phyloP scores from a whole-genome alignment of 1,140 invertebrate genomes.

The Leptopilina boulardi region DNA sequence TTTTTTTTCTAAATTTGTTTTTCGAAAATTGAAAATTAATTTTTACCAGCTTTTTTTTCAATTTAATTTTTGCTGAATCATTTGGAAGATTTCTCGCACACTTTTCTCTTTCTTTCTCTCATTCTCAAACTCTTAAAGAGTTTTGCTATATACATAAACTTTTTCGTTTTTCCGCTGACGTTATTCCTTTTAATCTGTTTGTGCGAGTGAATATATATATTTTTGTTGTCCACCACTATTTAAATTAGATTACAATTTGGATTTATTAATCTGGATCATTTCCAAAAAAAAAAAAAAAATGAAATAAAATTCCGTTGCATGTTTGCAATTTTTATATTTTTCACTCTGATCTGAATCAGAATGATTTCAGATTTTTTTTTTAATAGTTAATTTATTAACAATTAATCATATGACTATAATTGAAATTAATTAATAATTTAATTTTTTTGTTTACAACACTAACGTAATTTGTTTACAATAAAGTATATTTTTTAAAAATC shows the following conservation, averaged over 20 bases:
- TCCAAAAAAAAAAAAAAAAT: background rate
- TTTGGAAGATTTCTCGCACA: background rate
- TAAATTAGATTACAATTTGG: background rate
- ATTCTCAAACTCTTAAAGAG: background rate
- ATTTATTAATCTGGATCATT: conserved; percentile 14
- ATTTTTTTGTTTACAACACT: too few species aligned
- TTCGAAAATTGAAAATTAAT: background rate
- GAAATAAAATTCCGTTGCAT: background rate
- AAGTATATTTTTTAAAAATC: too few species aligned
- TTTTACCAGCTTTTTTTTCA: conserved; percentile 3
- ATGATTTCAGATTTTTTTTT: background rate
- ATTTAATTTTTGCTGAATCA: background rate
- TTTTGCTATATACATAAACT: background rate
- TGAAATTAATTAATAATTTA: too few species aligned
- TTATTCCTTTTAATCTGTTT: background rate
- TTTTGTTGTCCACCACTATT: background rate
- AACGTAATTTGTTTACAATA: too few species aligned
- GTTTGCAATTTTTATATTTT: background rate
- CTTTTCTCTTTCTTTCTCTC: background rate
- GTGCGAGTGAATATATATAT: background rate
- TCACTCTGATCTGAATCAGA: background rate
- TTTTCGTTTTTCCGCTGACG: conserved; percentile 1
- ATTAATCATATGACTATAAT: too few species aligned
- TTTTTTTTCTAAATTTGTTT: background rate
- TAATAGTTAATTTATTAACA: too few species aligned